Percentiles rank a stretch among this genome's conserved stretches.
Evolutionary conservation across 2,888 invertebrate species (phyloP).

Genomic region (Drosophila meridionalis): DNA sequence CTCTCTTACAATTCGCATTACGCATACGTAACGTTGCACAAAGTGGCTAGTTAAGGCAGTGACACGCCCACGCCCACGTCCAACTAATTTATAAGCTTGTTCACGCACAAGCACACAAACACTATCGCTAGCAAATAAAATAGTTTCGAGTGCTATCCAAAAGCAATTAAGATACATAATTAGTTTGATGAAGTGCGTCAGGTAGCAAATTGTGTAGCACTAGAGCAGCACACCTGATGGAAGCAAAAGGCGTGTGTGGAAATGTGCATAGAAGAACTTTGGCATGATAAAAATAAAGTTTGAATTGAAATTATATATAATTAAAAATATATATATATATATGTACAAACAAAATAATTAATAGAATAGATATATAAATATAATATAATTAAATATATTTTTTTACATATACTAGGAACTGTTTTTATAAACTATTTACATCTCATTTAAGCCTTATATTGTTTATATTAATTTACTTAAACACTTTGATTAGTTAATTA

Average conservation of each 20-base stretch:
- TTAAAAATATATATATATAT: not conserved
- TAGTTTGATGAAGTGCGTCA: slow-evolving; percentile 10
- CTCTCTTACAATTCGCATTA: slow-evolving; percentile 28
- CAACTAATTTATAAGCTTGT: slow-evolving; percentile 31
- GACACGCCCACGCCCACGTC: not conserved
- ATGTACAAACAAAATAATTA: too few species aligned
- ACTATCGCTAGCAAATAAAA: slow-evolving; percentile 5
- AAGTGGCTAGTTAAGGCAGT: not conserved
- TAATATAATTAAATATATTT: too few species aligned
- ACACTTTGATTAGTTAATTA: too few species aligned
- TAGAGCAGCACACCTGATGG: not conserved
- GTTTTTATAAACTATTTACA: too few species aligned
- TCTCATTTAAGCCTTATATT: too few species aligned
- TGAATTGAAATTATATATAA: not conserved
- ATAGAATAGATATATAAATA: too few species aligned
- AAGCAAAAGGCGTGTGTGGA: not conserved
- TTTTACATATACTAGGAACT: too few species aligned
- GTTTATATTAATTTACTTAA: too few species aligned
- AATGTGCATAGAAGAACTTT: not conserved
- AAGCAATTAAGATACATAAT: slow-evolving; percentile 21
- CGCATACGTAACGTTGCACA: slow-evolving; percentile 44
- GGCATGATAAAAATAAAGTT: not conserved
- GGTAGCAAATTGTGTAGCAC: not conserved
- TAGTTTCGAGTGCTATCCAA: not conserved
- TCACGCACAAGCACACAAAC: slow-evolving; percentile 1